These are phyloP conservation scores for Cylloceria caligata DNA, from an alignment of 2,888 invertebrate genomes.

Conservation along the genomic window DNA sequence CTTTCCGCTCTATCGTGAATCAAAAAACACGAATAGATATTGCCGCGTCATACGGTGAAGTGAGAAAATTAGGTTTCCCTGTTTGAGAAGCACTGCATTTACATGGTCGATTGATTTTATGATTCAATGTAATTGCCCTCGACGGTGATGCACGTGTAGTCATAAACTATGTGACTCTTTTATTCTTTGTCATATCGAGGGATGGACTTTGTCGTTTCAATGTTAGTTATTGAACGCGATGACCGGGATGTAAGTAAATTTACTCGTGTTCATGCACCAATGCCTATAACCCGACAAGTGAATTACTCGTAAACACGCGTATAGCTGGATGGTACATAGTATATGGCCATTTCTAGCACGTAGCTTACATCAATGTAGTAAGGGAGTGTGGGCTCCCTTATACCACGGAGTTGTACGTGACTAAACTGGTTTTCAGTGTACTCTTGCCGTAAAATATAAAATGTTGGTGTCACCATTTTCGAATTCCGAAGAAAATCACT, in stretches of 20 bases:
- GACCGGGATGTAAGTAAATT: slow-evolving; percentile 37
- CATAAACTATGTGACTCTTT: slow-evolving; percentile 1
- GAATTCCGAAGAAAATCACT: no score
- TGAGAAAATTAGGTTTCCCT: background rate
- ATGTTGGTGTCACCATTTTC: no score
- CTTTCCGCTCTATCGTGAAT: no score
- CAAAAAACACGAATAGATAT: background rate
- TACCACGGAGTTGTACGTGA: no score
- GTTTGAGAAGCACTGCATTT: background rate
- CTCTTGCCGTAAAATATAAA: no score
- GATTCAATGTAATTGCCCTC: slow-evolving; percentile 7
- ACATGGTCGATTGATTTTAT: background rate
- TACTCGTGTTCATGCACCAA: background rate
- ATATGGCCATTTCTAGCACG: background rate
- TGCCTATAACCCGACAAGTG: slow-evolving; percentile 19
- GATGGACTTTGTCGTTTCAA: slow-evolving; percentile 25
- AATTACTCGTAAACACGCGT: slow-evolving; percentile 1
- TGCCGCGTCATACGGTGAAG: background rate
- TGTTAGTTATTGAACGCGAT: slow-evolving; percentile 15
- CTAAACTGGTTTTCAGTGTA: no score
- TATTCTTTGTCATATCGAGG: background rate
- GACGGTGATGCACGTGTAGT: background rate
- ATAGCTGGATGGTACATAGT: background rate
- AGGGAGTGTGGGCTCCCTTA: no score
- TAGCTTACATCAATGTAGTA: background rate